Conservation (phyloP, 2,797 vertebrate species). For the Mormyrops attenuatus region DNA sequence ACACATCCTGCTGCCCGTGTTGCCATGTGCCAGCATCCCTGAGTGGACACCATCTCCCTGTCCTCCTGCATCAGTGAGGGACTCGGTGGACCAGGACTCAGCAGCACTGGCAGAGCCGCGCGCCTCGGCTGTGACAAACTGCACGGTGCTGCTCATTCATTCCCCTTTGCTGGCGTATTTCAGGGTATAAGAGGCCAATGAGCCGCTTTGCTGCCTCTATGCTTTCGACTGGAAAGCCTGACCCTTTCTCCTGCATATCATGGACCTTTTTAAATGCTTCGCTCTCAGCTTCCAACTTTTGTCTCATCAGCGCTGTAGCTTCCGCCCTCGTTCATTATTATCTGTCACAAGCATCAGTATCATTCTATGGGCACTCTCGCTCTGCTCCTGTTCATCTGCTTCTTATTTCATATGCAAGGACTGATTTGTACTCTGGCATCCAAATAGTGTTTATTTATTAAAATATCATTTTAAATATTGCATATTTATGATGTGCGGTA, state of each 20-base stretch:
- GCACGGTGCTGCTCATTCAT: not conserved
- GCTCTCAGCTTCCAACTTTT: not conserved
- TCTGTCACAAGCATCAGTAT: not conserved
- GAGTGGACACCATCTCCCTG: not conserved
- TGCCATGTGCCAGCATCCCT: not conserved
- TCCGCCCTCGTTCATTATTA: not conserved
- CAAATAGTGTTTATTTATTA: conserved; percentile 2
- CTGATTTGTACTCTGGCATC: not conserved
- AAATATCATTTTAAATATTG: not conserved
- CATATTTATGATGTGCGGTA: not conserved
- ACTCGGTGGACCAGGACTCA: not conserved
- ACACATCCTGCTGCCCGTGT: not conserved
- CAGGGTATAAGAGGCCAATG: not conserved
- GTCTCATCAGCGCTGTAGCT: not conserved
- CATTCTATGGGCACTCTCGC: not conserved
- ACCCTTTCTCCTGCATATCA: not conserved
- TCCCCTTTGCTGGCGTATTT: not conserved
- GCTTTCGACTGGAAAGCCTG: not conserved
- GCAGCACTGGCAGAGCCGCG: not conserved
- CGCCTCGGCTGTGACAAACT: not conserved
- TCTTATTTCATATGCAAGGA: not conserved
- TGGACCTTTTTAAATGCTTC: not conserved
- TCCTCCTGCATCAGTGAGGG: not conserved
- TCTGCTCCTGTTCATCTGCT: not conserved
- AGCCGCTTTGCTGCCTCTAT: not conserved